These are phyloP conservation scores for Drosophila subobscura DNA, from an alignment of 1,140 invertebrate species.

Conservation along the genomic window DNA sequence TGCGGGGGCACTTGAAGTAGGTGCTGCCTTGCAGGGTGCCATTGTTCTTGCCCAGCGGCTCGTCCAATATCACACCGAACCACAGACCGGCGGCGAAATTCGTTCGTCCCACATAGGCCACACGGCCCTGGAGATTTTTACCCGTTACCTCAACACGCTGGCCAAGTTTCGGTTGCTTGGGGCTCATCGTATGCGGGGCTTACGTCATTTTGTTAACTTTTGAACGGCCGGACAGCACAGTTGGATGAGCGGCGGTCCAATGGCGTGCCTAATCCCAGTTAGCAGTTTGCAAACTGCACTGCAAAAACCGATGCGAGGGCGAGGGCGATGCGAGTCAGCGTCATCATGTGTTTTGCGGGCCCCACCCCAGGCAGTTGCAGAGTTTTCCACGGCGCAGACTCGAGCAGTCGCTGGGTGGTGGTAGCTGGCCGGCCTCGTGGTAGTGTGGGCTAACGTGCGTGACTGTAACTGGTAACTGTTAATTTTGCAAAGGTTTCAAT, in stretches of 20 bases:
- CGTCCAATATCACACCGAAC: slow-evolving; percentile 95
- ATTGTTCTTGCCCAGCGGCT: slow-evolving; percentile 96
- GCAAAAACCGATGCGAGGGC: slow-evolving; percentile 59
- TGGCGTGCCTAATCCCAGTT: slow-evolving; percentile 67
- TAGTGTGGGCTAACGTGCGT: neutral
- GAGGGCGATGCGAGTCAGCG: slow-evolving; percentile 8
- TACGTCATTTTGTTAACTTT: slow-evolving; percentile 67
- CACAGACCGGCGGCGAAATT: slow-evolving; percentile 94
- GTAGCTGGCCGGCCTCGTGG: neutral
- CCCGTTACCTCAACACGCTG: slow-evolving; percentile 90
- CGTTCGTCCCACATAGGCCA: slow-evolving; percentile 93
- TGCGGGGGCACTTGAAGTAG: slow-evolving; percentile 93
- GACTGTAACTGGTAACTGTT: neutral
- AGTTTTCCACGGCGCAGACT: slow-evolving; percentile 49
- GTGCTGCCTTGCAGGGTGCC: slow-evolving; percentile 92
- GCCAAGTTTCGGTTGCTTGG: slow-evolving; percentile 87
- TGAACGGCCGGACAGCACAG: slow-evolving; percentile 20
- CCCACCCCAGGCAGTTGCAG: slow-evolving; percentile 48
- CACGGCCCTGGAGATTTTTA: slow-evolving; percentile 90
- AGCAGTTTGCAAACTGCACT: slow-evolving; percentile 47
- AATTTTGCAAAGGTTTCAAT: slow-evolving; percentile 15
- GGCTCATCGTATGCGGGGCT: slow-evolving; percentile 50
- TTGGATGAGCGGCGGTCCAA: slow-evolving; percentile 31
- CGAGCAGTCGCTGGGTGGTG: slow-evolving; percentile 20
- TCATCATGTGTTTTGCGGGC: slow-evolving; percentile 45